phyloP scores from a whole-genome alignment of 2,113 vertebrate species.

The Sylvietta virens region DNA sequence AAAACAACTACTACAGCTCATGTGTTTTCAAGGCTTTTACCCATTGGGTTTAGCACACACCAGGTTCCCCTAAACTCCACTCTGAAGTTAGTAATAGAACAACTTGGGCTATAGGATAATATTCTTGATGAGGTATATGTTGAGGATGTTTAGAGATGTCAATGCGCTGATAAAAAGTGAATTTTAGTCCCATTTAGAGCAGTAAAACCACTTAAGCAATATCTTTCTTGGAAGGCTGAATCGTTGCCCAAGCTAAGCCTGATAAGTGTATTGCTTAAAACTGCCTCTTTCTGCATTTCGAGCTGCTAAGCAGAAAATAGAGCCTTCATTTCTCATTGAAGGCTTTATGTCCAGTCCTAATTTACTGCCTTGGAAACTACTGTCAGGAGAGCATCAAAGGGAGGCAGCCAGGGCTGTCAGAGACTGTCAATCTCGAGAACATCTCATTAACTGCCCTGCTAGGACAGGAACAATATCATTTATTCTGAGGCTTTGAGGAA shows the following conservation, averaged over 20 bases:
- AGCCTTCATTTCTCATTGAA: not conserved
- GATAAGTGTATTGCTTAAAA: not conserved
- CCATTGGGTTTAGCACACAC: not conserved
- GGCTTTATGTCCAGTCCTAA: not conserved
- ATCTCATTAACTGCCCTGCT: not conserved
- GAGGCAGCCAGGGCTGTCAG: not conserved
- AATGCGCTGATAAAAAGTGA: conserved; percentile 16
- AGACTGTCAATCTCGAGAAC: not conserved
- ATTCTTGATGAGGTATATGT: not conserved
- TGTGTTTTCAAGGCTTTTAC: not conserved
- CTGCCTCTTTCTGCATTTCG: not conserved
- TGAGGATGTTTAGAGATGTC: not conserved
- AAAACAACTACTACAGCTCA: not conserved
- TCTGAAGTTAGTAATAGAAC: not conserved
- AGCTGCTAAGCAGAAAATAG: not conserved
- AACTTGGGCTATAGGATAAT: not conserved
- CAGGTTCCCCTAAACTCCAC: not conserved
- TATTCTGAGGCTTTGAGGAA: not conserved
- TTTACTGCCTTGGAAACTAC: not conserved
- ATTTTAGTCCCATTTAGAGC: conserved; percentile 9
- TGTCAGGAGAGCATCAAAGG: conserved; percentile 7
- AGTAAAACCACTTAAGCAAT: not conserved
- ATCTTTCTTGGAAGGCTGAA: conserved; percentile 11
- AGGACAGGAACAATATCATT: not conserved
- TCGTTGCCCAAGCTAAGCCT: not conserved